These are phyloP conservation scores for Fukomys damarensis DNA, from an alignment of 2,113 vertebrate species.

Conservation along the genomic window DNA sequence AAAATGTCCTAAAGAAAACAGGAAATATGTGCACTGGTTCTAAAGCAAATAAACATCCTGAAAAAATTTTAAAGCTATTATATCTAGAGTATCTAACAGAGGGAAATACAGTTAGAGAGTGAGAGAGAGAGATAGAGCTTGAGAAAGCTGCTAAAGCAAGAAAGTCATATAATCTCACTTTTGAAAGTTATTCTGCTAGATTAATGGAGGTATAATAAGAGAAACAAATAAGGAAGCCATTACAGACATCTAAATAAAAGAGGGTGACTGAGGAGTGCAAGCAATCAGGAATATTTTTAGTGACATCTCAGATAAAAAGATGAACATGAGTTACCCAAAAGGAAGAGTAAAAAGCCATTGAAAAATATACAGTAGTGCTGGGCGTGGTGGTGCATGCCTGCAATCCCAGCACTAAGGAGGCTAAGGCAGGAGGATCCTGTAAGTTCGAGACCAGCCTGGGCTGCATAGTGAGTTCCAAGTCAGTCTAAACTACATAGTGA, in stretches of 20 bases:
- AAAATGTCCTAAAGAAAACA: neutral
- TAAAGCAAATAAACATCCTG: neutral
- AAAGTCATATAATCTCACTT: neutral
- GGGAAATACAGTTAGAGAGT: neutral
- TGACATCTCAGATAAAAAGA: conserved; percentile 30
- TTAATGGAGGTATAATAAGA: neutral
- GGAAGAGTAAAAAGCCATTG: neutral
- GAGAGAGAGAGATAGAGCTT: neutral
- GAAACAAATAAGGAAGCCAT: conserved; percentile 3
- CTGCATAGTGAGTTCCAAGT: too few relatives aligned
- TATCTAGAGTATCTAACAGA: neutral
- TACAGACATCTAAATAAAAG: neutral
- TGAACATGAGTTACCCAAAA: neutral
- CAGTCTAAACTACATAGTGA: too few relatives aligned
- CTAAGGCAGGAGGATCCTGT: too few relatives aligned
- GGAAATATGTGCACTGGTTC: neutral
- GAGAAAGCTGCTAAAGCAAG: neutral
- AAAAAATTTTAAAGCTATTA: neutral
- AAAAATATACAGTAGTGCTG: neutral
- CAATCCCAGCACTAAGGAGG: too few relatives aligned
- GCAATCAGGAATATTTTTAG: neutral
- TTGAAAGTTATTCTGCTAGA: neutral
- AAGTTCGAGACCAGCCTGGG: too few relatives aligned
- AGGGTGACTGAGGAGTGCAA: neutral
- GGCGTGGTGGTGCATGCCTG: too few relatives aligned